Base-by-base conservation (phyloP, 2,888 invertebrate species). In the Sphecodes monilicornis region DNA sequence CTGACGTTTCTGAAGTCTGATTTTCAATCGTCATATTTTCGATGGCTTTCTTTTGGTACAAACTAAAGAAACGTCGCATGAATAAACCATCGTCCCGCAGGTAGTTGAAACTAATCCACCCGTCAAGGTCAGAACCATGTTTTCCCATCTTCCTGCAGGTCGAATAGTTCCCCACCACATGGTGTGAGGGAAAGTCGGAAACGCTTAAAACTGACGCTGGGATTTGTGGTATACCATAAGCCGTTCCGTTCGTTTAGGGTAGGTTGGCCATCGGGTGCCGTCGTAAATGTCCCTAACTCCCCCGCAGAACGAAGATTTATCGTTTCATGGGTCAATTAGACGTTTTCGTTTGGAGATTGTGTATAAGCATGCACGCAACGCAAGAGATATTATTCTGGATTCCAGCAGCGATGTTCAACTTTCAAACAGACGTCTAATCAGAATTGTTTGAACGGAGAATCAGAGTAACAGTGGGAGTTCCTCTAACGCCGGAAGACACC, bases 271-370 rank as follows among this genome's bases (percentile, higher is more conserved):
- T 46, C 60, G 41, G 75, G 82, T 72, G 66, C 60, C 70, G 60
- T 76, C 83, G 80, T 85, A 80, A 82, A 82, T 69, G 66, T 66
- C 75, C 70, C 64, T 71, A 43, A 81, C 81, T 83, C 75, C 69
- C 60, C 80, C 79, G 60, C 82, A 72, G 69, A 64, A 82, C 72
- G 69, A 80, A 85, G 88, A 90, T 89, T 89, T 90, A 89, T 85
- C 60, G 81, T 84, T 76, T 78, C 78, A 54, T 13, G 80, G 60
- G 54, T 64, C 74, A 50, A 71, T 81, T 64, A 77, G 80, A 72
- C 70, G 66, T 70, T 89, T 89, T 80, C 76, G 64, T n/a, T 73
- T 60, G 70, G 74, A 69, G 76, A 78, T 88, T 74, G 57, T 79
- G 50, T 46, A 18, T 43, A 78, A 83, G 76, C 69, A 39, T 43